Evolutionary conservation across 2,888 invertebrate species (phyloP), one percentile per base, ranked within the genome.

Genomic region (Masnerella sp.): DNA sequence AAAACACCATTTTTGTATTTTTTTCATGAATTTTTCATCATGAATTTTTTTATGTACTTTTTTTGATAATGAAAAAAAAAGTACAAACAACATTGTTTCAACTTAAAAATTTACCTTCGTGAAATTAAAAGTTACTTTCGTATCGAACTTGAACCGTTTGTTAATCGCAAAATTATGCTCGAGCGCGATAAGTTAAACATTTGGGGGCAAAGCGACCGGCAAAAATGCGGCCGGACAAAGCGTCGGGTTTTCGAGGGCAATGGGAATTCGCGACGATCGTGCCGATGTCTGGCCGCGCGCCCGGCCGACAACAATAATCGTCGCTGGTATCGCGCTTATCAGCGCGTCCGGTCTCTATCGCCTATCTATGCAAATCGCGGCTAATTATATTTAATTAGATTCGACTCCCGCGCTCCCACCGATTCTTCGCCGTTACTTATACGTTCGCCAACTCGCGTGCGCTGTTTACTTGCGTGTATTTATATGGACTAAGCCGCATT

Each of bases 361-460:
- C 77, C 81, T 86, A 87, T 87, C 87, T 87, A 87, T 87, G 87
- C 87, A 86, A 87, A 87, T 87, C 87, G 81, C 83, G 81, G 83
- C 87, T 87, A 87, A 87, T 87, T 87, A 87, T 87, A 87, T 87
- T 87, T 87, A 87, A 87, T 87, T 87, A 87, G 87, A 87, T 87
- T 85, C 86, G 84, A 82, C 83, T 83, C 81, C 82, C 82, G 82
- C 83, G 83, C 82, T 84, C 83, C 83, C 82, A 82, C 83, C 82
- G 83, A 84, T 84, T 62, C 73, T 73, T 56, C 59, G 61, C n/a
- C 79, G 79, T 81, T 75, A 74, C 79, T 78, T 80, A 77, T 76
- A 76, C 61, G 51, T 59, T 58, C 51, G 64, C 64, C 38, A 36
- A 67, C 73, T 70, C 62, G 59, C 71, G 67, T 71, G 70, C 67